Evolutionary conservation across 2,797 vertebrate genomes (phyloP), one percentile per base, ranked within the genome.

Genomic region (Melanotaenia pygmaea): DNA sequence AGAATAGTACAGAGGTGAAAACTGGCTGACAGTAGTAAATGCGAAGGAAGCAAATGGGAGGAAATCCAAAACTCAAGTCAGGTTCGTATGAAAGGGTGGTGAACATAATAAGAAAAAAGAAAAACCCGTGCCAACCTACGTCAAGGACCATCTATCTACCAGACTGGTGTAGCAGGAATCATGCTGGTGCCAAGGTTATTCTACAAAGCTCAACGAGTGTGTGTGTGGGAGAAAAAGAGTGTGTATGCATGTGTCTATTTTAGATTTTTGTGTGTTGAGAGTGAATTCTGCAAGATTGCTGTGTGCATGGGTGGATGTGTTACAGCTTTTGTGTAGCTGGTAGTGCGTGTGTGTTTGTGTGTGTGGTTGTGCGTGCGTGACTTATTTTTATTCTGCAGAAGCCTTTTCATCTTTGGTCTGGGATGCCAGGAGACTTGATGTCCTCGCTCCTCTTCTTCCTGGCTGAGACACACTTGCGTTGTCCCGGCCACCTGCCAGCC

Each of bases 171-270:
- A 87, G 81, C 83, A 86, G 90, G 88, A 88, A 81, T 86, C 91
- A 87, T 68, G 86, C 89, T 92, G 91, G 70, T 78, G 89, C 91
- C 92, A 92, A 92, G 88, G 90, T 92, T 89, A 92, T 79, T 85
- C 88, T 85, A 70, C 84, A 64, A 68, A 81, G 82, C 80, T 88
- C 83, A 89, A 85, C 18, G 67, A 40, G 14, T 38, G 64, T 72
- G 59, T 35, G 58, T 14, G 32, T 34, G 60, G 45, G 30, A 0
- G 22, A 24, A 47, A n/a, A 30, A 74, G 51, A 56, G 59, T 34
- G 30, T 51, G 43, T 9, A 18, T 6, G 40, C 63, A 9, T 43
- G n/a, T 68, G 59, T 58, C 59, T 72, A 43, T 76, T 69, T 73
- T 58, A 68, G 28, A 53, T 28, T 32, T 4, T 37, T 62, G 63